A percentile compares a stretch with the other conserved stretches of the same genome.
These are phyloP conservation scores for Syngnathus typhle DNA, from an alignment of 2,113 vertebrate species.

Conservation along the genomic window DNA sequence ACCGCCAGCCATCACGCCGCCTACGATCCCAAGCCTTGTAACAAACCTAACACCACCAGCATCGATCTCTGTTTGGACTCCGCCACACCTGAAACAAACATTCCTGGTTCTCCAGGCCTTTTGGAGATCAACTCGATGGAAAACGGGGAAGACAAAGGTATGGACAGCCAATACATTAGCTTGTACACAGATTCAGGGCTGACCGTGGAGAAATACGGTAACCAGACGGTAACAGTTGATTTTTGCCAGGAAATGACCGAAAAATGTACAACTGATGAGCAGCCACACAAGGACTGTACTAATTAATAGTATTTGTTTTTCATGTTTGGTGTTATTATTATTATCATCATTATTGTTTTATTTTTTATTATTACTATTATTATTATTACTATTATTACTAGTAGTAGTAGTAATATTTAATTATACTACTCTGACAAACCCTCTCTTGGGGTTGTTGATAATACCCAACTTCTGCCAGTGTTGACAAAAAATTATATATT, in stretches of 20 bases:
- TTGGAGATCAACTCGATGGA: constrained; percentile 73
- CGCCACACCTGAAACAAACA: constrained; percentile 76
- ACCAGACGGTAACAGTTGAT: constrained; percentile 94
- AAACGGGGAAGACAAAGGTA: constrained; percentile 67
- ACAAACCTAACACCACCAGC: constrained; percentile 66
- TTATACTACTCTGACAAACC: constrained; percentile 67
- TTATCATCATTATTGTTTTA: constrained; percentile 38
- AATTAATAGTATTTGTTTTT: constrained; percentile 62
- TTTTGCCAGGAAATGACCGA: constrained; percentile 99
- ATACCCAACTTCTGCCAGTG: constrained; percentile 81
- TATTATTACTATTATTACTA: constrained; percentile 32
- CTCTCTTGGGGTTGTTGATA: constrained; percentile 68
- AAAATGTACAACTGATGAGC: constrained; percentile 98
- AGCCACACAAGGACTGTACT: constrained; percentile 90
- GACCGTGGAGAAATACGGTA: constrained; percentile 75
- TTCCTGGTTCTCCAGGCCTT: constrained; percentile 72
- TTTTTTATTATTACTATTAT: constrained; percentile 25
- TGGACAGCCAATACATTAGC: constrained; percentile 66
- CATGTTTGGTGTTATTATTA: constrained; percentile 5
- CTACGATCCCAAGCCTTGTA: constrained; percentile 59
- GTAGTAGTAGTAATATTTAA: constrained; percentile 52
- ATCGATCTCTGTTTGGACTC: constrained; percentile 71
- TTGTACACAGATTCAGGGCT: constrained; percentile 71
- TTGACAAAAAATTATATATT: constrained; percentile 65
- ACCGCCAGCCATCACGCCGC: constrained; percentile 57